Percentiles rank a stretch among this genome's conserved stretches.
Evolutionary conservation across 1,140 invertebrate genomes (phyloP).

Genomic region (Steinernema khuongi): DNA sequence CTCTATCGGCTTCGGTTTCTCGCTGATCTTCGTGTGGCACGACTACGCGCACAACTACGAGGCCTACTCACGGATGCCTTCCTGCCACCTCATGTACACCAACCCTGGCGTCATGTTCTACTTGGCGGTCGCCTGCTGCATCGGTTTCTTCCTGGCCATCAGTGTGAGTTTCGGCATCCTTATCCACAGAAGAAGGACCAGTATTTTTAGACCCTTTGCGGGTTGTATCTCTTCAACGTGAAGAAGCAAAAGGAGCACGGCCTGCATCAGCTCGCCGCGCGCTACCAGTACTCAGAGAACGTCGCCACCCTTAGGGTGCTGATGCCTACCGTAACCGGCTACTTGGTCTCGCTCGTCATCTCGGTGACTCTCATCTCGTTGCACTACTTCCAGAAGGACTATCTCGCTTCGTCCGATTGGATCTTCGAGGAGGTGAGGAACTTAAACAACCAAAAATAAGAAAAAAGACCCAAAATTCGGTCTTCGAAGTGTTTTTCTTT

Average conservation of each 20-base stretch:
- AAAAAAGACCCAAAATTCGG: no score
- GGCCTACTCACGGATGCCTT: neutral
- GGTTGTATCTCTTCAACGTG: neutral
- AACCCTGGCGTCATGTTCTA: constrained; percentile 10
- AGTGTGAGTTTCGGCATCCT: neutral
- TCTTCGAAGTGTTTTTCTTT: no score
- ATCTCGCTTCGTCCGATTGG: neutral
- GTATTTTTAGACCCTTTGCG: neutral
- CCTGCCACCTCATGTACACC: constrained; percentile 1
- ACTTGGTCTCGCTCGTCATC: neutral
- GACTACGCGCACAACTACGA: neutral
- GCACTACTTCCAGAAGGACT: neutral
- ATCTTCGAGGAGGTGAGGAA: neutral
- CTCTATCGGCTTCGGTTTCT: neutral
- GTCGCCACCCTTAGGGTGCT: neutral
- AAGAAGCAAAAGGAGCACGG: constrained; percentile 2
- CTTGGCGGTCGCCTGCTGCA: neutral
- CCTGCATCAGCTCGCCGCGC: neutral
- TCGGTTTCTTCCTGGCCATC: neutral
- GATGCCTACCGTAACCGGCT: neutral
- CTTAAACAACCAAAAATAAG: no score
- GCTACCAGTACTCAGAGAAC: neutral
- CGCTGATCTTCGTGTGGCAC: neutral
- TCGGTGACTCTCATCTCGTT: neutral
- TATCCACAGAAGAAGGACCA: neutral